Evolutionary conservation across 2,888 invertebrate species (phyloP).

Genomic region (Tubulanus polymorphus): DNA sequence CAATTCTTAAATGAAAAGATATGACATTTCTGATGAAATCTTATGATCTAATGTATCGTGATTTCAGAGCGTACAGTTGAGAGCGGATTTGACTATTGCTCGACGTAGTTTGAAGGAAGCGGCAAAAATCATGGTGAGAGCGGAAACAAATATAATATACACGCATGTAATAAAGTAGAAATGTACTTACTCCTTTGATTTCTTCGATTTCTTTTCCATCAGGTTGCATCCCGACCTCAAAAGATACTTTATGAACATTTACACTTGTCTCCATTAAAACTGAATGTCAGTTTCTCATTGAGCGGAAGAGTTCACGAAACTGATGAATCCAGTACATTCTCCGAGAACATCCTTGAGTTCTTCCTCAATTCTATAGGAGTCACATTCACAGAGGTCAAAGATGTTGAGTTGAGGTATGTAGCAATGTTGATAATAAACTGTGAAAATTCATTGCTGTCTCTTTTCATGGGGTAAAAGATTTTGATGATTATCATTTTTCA

Average conservation of each 20-base stretch:
- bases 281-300: constrained; percentile 62
- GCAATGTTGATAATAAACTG: not conserved
- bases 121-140: constrained; percentile 35
- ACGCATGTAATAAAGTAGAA: no score
- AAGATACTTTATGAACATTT: constrained; percentile 26
- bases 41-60: not conserved
- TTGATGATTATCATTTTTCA: constrained; percentile 45
- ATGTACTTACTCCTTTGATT: no score
- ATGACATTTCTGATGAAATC: no score
- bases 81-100: constrained; percentile 37
- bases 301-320: constrained; percentile 49
- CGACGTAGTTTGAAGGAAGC: constrained; percentile 40
- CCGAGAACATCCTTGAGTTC: constrained; percentile 63
- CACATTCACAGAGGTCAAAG: constrained; percentile 64
- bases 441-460: not conserved
- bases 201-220: not conserved
- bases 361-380: constrained; percentile 65
- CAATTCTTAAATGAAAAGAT: no score
- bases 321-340: constrained; percentile 46
- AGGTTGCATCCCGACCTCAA: constrained; percentile 2
- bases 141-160: not conserved
- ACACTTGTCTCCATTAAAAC: constrained; percentile 53
- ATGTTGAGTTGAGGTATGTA: constrained; percentile 62
- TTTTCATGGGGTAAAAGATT: not conserved
- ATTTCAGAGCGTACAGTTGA: constrained; percentile 39